These are phyloP conservation scores for Drosophila mimica DNA, from an alignment of 2,888 invertebrate species.

Conservation along the genomic window DNA sequence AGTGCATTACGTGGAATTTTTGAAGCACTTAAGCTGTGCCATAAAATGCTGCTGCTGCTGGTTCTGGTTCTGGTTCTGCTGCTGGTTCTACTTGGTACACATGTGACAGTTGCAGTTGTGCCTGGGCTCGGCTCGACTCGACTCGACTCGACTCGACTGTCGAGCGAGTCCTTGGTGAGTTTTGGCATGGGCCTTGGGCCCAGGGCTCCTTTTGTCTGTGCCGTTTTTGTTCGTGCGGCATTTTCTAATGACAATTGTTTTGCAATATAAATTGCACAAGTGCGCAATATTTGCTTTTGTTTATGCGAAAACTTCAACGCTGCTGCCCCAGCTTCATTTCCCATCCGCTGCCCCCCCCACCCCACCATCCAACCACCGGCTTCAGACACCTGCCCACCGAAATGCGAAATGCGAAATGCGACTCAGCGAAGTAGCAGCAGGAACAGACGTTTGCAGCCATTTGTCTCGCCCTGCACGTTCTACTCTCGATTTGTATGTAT, in stretches of 20 bases:
- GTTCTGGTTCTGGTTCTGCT: constrained; percentile 21
- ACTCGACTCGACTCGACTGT: constrained; percentile 6
- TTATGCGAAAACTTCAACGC: constrained; percentile 76
- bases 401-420: constrained; percentile 63
- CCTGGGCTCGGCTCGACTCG: constrained; percentile 26
- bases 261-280: constrained; percentile 84
- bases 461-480: constrained; percentile 78
- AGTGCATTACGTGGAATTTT: constrained; percentile 83
- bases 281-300: constrained; percentile 83
- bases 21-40: constrained; percentile 78
- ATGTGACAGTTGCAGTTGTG: constrained; percentile 69
- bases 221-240: constrained; percentile 80
- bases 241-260: constrained; percentile 84
- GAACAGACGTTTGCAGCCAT: constrained; percentile 69
- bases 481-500: constrained; percentile 26
- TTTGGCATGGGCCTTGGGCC: constrained; percentile 38
- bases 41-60: constrained; percentile 77
- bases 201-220: constrained; percentile 68
- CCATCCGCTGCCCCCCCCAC: neutral
- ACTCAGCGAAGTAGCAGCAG: constrained; percentile 46
- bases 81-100: constrained; percentile 49
- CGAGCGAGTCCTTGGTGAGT: constrained; percentile 56
- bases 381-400: constrained; percentile 78
- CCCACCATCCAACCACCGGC: constrained; percentile 11
- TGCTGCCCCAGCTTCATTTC: constrained; percentile 19